Conservation (phyloP, 2,797 vertebrate species). For the Parauchenoglanis ngamensis region DNA sequence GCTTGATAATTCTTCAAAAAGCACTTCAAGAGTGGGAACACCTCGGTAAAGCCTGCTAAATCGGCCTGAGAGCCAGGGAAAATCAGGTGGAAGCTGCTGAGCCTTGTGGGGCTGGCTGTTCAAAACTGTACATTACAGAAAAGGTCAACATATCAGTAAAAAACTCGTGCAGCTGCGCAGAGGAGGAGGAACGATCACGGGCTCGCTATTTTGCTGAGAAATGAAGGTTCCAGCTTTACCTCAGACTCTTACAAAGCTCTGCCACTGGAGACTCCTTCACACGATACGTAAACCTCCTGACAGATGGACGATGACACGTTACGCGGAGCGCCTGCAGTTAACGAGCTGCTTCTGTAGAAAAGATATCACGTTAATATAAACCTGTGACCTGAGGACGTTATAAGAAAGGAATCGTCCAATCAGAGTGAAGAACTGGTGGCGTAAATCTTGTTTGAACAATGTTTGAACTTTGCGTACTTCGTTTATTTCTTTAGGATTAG, state of each 20-base stretch:
- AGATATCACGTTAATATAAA: not conserved
- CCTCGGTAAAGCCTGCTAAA: constrained; percentile 4
- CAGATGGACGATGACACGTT: not conserved
- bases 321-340: no score
- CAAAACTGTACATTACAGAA: constrained; percentile 13
- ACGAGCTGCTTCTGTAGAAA: not conserved
- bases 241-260: no score
- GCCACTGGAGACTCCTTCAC: not conserved
- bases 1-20: constrained; percentile 30
- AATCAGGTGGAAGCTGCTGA: not conserved
- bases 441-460: no score
- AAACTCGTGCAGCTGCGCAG: not conserved
- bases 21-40: not conserved
- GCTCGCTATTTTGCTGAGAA: no score
- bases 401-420: not conserved
- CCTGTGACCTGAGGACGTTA: no score
- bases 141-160: constrained; percentile 23
- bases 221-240: no score
- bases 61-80: not conserved
- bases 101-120: not conserved
- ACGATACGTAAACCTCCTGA: not conserved
- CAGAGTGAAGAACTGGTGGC: no score
- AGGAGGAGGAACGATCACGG: not conserved
- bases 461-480: no score
- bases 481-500: not conserved